Evolutionary conservation across 2,888 invertebrate genomes (phyloP), one percentile per base, ranked within the genome.

Genomic region (Melanchra persicariae): DNA sequence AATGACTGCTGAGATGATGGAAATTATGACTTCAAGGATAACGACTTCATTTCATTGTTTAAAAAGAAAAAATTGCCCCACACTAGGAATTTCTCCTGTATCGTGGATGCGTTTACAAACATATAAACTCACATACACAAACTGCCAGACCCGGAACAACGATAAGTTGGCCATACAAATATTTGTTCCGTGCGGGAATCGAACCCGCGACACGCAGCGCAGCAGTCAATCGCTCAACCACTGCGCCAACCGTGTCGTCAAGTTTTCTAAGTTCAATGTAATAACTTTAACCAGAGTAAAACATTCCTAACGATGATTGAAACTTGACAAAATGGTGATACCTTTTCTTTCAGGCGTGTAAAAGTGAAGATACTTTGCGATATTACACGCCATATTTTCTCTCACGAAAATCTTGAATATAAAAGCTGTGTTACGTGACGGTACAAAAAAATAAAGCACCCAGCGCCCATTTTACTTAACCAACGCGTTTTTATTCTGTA

Each of bases 391-490:
- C 26, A 76, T 63, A 59, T 81, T 58, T 61, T 49, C 55, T 61
- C 47, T 43, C 26, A 37, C 60, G 8, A 76, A 75, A 76, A 62
- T 76, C 64, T 52, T 45, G 24, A 64, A 68, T 55, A 61, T 62
- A 68, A 76, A 66, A 71, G 49, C 65, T 30, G 10, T 47, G 59
- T 49, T 68, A 76, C 68, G 65, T 59, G 68, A 65, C 19, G 45
- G n/a, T 37, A 62, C 51, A 26, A 77, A 66, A 75, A 75, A 71
- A 79, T 47, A 54, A 40, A 62, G 37, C 65, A 37, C 19, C 30
- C 52, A 58, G 30, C 62, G 30, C 24, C 24, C 58, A 59, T 68
- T 73, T 81, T 70, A 80, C 72, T 69, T 72, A 65, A 70, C 66
- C 63, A 60, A 52, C 66, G 30, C 62, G 30, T 57, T 72, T 67